Evolutionary conservation across 2,113 vertebrate genomes (phyloP).

Genomic region (Silurus meridionalis): DNA sequence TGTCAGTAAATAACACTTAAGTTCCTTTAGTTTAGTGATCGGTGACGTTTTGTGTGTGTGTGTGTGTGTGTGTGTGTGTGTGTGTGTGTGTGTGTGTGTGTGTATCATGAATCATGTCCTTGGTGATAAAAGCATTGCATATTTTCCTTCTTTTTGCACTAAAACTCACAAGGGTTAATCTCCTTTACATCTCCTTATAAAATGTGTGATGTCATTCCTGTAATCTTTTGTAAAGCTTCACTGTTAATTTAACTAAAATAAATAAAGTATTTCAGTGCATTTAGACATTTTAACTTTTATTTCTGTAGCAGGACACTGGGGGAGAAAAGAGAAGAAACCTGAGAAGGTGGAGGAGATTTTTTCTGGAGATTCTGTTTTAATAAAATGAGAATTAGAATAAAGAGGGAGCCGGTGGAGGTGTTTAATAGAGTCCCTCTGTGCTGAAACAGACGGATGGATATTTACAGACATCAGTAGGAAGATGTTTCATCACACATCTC

Average conservation of each 20-base stretch:
- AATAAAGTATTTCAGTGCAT: constrained; percentile 82
- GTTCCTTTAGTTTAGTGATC: background rate
- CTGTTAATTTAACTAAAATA: constrained; percentile 87
- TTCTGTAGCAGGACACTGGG: background rate
- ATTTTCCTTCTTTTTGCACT: constrained; percentile 19
- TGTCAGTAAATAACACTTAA: background rate
- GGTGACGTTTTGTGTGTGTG: background rate
- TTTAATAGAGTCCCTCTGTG: background rate
- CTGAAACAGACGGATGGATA: background rate
- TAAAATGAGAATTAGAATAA: too few species aligned
- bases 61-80: background rate
- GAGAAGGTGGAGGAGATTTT: background rate
- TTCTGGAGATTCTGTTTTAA: too few species aligned
- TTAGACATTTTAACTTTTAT: constrained; percentile 13
- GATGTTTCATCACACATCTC: background rate
- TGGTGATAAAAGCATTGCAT: background rate
- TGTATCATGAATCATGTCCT: background rate
- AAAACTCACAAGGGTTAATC: background rate
- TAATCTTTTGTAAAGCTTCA: constrained; percentile 91
- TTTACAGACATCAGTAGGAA: background rate
- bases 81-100: background rate
- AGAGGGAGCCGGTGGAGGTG: background rate
- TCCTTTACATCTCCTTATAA: constrained; percentile 44
- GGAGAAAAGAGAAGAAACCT: background rate
- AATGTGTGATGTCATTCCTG: constrained; percentile 92